Evolutionary conservation across 2,797 vertebrate genomes (phyloP), one percentile per base, ranked within the genome.

Genomic region (Labeo calbasu): DNA sequence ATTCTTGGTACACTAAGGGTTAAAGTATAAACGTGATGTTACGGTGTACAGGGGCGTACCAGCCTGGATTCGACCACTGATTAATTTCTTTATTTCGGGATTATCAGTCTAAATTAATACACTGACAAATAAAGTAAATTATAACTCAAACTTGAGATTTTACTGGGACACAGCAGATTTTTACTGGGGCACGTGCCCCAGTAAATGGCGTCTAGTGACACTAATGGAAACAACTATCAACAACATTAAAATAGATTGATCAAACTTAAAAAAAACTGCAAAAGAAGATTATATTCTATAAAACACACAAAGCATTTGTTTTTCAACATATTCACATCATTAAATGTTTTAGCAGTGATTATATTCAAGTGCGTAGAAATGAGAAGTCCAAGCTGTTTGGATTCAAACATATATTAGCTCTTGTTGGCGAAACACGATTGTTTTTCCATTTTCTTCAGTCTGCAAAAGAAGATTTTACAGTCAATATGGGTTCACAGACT

Each of bases 381-480:
- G 0, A 51, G n/a, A 68, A 7, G 3, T 40, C 13, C 14, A 40
- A 65, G 23, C 40, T 50, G 15, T 46, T 32, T 32, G 55, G 48
- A n/a, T 28, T 76, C 46, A 76, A 57, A 65, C 12, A 23, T 21
- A 57, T 55, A 76, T 83, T 77, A 48, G 6, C 53, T 85, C 17
- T 57, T 55, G 57, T 72, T n/a, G 59, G 19, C 2, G 59, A 36
- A 83, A 53, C 59, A 85, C n/a, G 23, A 53, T 43, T 13, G 53
- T 80, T 53, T 53, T 50, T 85, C 71, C 85, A 12, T 79, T 66
- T 53, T 84, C 83, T 59, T 48, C 73, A 50, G 79, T 85, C 87
- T 88, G 86, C 25, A 88, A 88, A 76, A 81, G 32, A 85, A 70
- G 66, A 78, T 14, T 32, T 65, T 75, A 77, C 46, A 78, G 72